Evolutionary conservation across 1,140 invertebrate species (phyloP), one percentile per base, ranked within the genome.

Genomic region (Penaeus chinensis): DNA sequence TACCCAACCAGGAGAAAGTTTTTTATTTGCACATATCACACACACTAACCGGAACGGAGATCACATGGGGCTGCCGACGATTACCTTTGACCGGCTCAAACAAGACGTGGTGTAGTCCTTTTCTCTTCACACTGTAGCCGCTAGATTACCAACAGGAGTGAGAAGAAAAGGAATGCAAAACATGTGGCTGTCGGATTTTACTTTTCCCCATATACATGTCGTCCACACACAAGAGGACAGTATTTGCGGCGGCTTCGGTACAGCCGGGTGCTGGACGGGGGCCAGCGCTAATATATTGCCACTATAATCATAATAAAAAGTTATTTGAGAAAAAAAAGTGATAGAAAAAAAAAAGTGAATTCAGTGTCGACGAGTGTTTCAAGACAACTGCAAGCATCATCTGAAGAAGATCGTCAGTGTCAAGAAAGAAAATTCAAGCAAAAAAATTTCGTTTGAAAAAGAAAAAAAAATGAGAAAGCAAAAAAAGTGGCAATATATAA

Each of bases 221-320:
- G 84, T 80, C 77, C 77, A 85, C 76, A 22, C 84, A 85, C 84
- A 85, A 85, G 76, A 85, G 84, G 84, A 79, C 5, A 69, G 77
- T 11, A 85, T 85, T 80, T 85, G 84, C 84, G 37, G 61, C 84
- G 77, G 62, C 84, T 85, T 85, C 77, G 62, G 76, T 66, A 85
- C 27, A 11, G 11, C 20, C 71, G 54, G 54, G 54, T 54, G 54
- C 42, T 74, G 19, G n/a, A 24, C 18, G 19, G 42, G n/a, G 19
- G 24, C 18, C 27, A 74, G 42, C 27, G n/a, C 20, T 32, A 74
- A 27, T 18, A n/a, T n/a, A 74, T 74, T 74, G 19, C 42, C 18
- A 24, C 71, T 74, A 74, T 20, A 74, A 37, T 32, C 13, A 74
- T 13, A 32, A 37, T 32, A 20, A 20, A 74, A 74, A 19, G 24